A percentile compares a stretch with the other conserved stretches of the same genome.
phyloP scores from a whole-genome alignment of 2,888 invertebrate species.

The Pollenia labialis region DNA sequence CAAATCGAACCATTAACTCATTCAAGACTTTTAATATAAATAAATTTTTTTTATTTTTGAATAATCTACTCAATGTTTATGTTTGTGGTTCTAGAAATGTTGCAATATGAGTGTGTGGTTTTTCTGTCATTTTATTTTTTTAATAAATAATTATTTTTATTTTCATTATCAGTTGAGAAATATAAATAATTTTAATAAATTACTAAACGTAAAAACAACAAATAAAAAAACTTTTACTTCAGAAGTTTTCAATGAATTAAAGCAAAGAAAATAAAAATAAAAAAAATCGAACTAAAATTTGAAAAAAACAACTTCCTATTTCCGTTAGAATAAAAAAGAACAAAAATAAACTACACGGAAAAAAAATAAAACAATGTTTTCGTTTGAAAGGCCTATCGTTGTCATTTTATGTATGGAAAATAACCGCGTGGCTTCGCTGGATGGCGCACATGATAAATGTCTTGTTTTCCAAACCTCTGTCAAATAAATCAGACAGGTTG shows the following conservation, averaged over 20 bases:
- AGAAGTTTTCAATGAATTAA: background rate
- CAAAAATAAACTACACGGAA: background rate
- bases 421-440: no score
- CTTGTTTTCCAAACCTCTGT: no score
- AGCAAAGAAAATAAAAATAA: constrained; percentile 7
- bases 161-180: constrained; percentile 9
- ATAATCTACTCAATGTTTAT: constrained; percentile 16
- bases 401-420: no score
- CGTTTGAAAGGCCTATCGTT: no score
- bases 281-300: background rate
- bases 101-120: constrained; percentile 28
- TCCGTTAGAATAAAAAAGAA: constrained; percentile 21
- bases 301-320: constrained; percentile 36
- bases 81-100: constrained; percentile 34
- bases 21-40: constrained; percentile 15
- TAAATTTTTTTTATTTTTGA: constrained; percentile 21
- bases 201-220: background rate
- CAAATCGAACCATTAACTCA: constrained; percentile 6
- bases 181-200: background rate
- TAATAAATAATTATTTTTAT: constrained; percentile 23
- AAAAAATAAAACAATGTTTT: background rate
- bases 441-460: no score
- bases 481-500: no score
- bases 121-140: constrained; percentile 30
- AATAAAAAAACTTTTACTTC: constrained; percentile 18